Evolutionary conservation across 2,888 invertebrate genomes (phyloP), one percentile per base, ranked within the genome.

Genomic region (Drosophila tanythrix): DNA sequence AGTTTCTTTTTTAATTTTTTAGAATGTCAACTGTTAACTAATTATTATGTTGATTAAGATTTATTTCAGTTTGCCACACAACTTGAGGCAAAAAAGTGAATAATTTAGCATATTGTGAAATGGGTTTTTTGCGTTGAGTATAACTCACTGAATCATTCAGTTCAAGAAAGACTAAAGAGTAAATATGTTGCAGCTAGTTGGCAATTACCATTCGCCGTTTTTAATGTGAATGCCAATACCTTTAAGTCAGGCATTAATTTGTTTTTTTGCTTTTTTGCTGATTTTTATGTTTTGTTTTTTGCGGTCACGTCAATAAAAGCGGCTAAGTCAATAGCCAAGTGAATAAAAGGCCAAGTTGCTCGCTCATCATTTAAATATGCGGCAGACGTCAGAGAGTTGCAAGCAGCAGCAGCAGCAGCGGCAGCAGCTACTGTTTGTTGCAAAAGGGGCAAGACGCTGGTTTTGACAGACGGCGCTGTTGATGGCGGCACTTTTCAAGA

Each of bases 331-430:
- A 51, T 53, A 43, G 61, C 56, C 25, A 59, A 35, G n/a, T n/a
- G 50, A 50, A 35, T 46, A 46, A 33, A 50, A 60, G 33, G 25
- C 15, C 18, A 64, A 62, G 63, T 27, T 53, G n/a, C 46, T 13
- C 36, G 46, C 53, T 82, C 76, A 74, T 76, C 76, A 82, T 82
- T 82, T 82, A 82, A 82, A 82, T 82, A 82, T 77, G 81, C 70
- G 48, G 40, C 65, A 63, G 74, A 50, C 69, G 61, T 61, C 76
- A 56, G 55, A 68, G 40, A 51, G 60, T 38, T 27, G 66, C 56
- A 46, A 15, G 15, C 38, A 36, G 36, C 6, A 1, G 35, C 4
- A 4, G 10, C 40, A 21, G 46, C 43, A n/a, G 40, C 38, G 6
- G n/a, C 21, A 46, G 13, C 15, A 61, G 79, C 80, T 81, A 70